Evolutionary conservation across 2,113 vertebrate species (phyloP), one percentile per base, ranked within the genome.

Genomic region (Agelaius tricolor): DNA sequence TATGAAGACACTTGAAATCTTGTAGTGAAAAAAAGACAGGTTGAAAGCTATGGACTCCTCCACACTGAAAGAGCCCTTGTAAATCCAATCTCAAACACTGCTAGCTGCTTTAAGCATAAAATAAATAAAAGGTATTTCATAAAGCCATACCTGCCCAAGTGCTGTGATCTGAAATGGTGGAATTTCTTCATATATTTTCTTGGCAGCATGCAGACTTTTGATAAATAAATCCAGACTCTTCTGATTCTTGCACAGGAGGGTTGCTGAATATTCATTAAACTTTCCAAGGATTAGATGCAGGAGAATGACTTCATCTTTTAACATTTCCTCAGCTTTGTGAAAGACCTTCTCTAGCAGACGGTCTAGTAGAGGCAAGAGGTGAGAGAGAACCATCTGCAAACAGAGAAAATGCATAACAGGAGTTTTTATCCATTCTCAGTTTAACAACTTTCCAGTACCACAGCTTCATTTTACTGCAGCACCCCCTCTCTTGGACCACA

Each of bases 131-230:
- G n/a, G 3, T 10, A n/a, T 54, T 78, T n/a, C 35, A 79, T 43
- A 84, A 84, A 67, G 66, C 93, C 95, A 62, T 49, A 99, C 99
- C 98, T 99, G 99, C 55, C 98, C 98, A 49, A 99, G 98, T n/a
- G 99, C 98, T 46, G 95, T 96, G 72, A 99, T 98, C 97, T 99
- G 99, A 92, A 98, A 93, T 68, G 98, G 92, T 66, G 98, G 97
- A 80, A 98, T 77, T 81, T 98, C 98, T 10, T 96, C 54, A 84
- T 96, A 98, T 15, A 98, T 89, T 80, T 97, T 97, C 20, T 97
- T 95, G 12, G 97, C 73, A 67, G 97, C 98, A 69, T 97, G 97
- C 88, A 99, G 57, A 17, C 98, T 98, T 89, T 97, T 97, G 85
- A 99, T 43, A 67, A 99, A 99, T 77, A 99, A 81, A 41, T 99